Base-by-base conservation (phyloP, 2,888 invertebrate genomes). In the Scotopteryx bipunctaria region DNA sequence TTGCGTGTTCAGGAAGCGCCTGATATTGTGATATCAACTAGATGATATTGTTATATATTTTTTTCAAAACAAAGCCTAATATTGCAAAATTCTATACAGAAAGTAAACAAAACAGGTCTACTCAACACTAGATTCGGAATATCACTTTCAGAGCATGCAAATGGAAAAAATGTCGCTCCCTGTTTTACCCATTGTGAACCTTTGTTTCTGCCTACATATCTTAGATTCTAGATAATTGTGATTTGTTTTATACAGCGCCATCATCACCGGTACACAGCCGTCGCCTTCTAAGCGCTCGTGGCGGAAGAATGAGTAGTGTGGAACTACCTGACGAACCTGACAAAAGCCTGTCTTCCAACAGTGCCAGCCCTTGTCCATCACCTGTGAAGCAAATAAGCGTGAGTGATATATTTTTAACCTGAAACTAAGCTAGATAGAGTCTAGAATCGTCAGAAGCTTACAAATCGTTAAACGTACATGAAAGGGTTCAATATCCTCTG, bases 351-450 rank as follows among this genome's bases (percentile, higher is more conserved):
- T 97, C 97, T 27, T 97, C 97, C 15, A 97, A 97, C 56, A 97
- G 97, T 76, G 96, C 97, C 9, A 98, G 98, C 31, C 98, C 98
- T 1, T 98, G 97, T 77, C 97, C 97, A 8, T 97, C 97, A 64
- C 97, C 97, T 23, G 93, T 93, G 66, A 93, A 93, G 77, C 91
- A 92, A 72, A 79, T 73, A 2, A 81, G 74, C 60, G 89, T 90
- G 63, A 83, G 86, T 82, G 49, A 35, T 9, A 29, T 11, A 27
- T 16, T 42, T n/a, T 23, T 5, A 21, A 8, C 31, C 23, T 31
- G 31, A n/a, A 16, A 14, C 17, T 16, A 11, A 40, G 0, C n/a
- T n/a, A 33, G 14, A 13, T 27, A 25, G 16, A 40, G n/a, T 23
- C 17, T 35, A 21, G 0, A 35, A 35, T 19, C n/a, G n/a, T n/a